phyloP scores from a whole-genome alignment of 23 tunicate genomes.

The Ciona savignyi region DNA sequence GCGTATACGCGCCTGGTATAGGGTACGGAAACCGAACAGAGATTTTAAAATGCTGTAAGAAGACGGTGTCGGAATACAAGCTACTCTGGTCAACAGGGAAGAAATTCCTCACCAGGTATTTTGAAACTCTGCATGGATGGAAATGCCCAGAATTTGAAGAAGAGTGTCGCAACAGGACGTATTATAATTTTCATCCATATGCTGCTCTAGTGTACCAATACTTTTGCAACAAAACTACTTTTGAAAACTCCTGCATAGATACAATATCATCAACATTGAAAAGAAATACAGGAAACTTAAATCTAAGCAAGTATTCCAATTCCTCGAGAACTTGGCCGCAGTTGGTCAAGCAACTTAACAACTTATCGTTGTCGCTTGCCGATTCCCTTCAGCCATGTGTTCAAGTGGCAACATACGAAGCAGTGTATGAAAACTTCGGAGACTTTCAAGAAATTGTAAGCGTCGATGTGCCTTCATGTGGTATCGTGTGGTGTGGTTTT shows the following conservation, averaged over 20 bases:
- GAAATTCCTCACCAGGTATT: slow-evolving; percentile 21
- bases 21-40: background rate
- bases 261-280: background rate
- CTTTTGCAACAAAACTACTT: slow-evolving; percentile 23
- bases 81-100: slow-evolving; percentile 24
- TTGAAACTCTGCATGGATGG: slow-evolving; percentile 42
- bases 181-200: slow-evolving; percentile 17
- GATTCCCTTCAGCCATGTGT: slow-evolving; percentile 50
- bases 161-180: slow-evolving; percentile 31
- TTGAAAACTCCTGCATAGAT: slow-evolving; percentile 16
- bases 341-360: background rate
- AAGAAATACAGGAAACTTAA: background rate
- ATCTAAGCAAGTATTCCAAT: background rate
- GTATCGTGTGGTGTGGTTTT: slow-evolving; percentile 55
- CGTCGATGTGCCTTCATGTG: slow-evolving; percentile 50
- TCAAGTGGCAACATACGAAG: slow-evolving; percentile 57
- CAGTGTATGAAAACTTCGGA: slow-evolving; percentile 20
- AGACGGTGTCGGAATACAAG: background rate
- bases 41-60: slow-evolving; percentile 17
- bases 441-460: slow-evolving; percentile 51
- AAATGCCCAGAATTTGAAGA: slow-evolving; percentile 51
- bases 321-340: background rate
- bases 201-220: slow-evolving; percentile 41
- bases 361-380: background rate
- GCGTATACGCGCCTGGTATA: background rate